These are phyloP conservation scores for Agapornis roseicollis DNA, from an alignment of 2,113 vertebrate species.

Conservation along the genomic window DNA sequence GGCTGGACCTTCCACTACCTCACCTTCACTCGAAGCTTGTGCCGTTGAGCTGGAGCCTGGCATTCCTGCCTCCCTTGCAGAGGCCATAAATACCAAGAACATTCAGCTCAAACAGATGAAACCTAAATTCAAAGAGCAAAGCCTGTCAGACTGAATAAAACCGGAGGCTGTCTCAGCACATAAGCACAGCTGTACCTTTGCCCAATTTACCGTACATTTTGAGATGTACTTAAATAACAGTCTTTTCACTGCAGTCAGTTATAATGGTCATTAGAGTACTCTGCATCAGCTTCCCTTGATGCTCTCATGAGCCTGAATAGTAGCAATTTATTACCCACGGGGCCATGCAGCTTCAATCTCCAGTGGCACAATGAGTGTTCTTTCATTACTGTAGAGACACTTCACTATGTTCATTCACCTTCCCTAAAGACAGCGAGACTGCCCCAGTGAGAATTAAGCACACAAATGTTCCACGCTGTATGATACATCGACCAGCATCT, in stretches of 20 bases:
- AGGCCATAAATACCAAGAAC: background rate
- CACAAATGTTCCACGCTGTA: background rate
- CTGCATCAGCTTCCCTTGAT: slow-evolving; percentile 35
- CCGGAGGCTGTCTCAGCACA: slow-evolving; percentile 7
- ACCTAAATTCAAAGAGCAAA: slow-evolving; percentile 37
- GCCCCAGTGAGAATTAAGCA: slow-evolving; percentile 23
- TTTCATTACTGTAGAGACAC: slow-evolving; percentile 45
- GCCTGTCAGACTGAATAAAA: slow-evolving; percentile 40
- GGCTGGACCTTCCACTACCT: background rate
- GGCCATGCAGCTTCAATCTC: slow-evolving; percentile 43
- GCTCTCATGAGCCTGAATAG: slow-evolving; percentile 49
- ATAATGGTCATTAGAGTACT: slow-evolving; percentile 59
- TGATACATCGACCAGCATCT: background rate
- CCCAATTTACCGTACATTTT: slow-evolving; percentile 58
- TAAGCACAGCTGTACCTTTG: slow-evolving; percentile 42
- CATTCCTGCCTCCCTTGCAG: background rate
- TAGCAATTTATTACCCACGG: slow-evolving; percentile 52
- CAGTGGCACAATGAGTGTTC: slow-evolving; percentile 39
- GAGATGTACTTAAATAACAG: slow-evolving; percentile 58
- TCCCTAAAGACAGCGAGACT: background rate
- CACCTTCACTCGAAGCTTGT: background rate
- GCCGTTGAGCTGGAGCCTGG: background rate
- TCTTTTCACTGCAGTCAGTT: slow-evolving; percentile 40
- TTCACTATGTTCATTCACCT: slow-evolving; percentile 1
- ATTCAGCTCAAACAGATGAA: slow-evolving; percentile 44